A percentile compares a stretch with the other conserved stretches of the same genome.
phyloP scores from a whole-genome alignment of 2,797 vertebrate species.

The Florisuga fusca region DNA sequence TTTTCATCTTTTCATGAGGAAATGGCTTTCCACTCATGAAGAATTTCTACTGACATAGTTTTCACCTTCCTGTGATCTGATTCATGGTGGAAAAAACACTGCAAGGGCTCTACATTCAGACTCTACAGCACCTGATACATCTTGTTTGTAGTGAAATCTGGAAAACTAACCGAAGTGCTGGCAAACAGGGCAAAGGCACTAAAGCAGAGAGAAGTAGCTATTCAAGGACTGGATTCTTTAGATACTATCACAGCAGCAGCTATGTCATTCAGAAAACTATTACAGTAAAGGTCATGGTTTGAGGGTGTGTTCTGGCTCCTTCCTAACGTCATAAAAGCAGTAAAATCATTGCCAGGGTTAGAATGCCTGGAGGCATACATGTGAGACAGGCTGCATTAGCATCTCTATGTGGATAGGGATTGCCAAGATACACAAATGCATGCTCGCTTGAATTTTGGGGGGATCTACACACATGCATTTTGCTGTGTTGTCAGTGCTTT shows the following conservation, averaged over 20 bases:
- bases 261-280: slow-evolving; percentile 34
- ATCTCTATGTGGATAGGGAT: neutral
- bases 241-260: neutral
- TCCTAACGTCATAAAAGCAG: neutral
- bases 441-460: neutral
- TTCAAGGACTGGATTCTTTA: neutral
- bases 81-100: neutral
- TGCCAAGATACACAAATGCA: neutral
- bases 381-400: neutral
- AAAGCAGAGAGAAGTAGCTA: neutral
- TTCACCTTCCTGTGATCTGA: neutral
- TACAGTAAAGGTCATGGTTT: neutral
- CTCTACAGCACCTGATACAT: neutral
- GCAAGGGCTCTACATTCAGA: neutral
- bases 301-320: neutral
- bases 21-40: neutral
- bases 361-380: neutral
- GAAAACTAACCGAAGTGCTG: neutral
- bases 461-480: neutral
- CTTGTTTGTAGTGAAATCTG: neutral
- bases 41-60: neutral
- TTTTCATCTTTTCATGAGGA: neutral
- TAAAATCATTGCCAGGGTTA: neutral
- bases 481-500: neutral
- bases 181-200: neutral